These are phyloP conservation scores for Neodiprion pinetum DNA, from an alignment of 1,140 invertebrate genomes.

Conservation along the genomic window DNA sequence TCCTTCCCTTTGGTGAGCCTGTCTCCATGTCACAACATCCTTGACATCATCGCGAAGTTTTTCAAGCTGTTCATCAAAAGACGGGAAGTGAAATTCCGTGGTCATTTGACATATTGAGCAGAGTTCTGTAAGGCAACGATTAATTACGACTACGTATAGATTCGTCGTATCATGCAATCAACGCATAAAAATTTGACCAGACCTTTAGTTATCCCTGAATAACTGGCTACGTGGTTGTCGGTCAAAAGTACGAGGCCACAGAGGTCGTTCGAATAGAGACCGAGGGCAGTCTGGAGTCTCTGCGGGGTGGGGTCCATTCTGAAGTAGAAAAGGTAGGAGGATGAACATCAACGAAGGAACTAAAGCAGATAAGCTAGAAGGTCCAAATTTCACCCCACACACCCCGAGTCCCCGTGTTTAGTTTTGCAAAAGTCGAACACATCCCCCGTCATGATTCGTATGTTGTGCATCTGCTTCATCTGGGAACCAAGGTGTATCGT, in stretches of 20 bases:
- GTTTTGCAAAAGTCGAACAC: slow-evolving; percentile 84
- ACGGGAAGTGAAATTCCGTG: slow-evolving; percentile 90
- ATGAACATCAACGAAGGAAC: slow-evolving; percentile 11
- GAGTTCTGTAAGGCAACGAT: slow-evolving; percentile 60
- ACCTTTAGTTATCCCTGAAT: slow-evolving; percentile 78
- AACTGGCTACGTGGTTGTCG: slow-evolving; percentile 77
- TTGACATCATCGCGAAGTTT: slow-evolving; percentile 70
- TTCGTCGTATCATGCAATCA: slow-evolving; percentile 4
- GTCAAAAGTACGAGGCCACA: slow-evolving; percentile 87
- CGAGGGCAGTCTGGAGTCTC: slow-evolving; percentile 90
- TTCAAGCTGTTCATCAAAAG: slow-evolving; percentile 86
- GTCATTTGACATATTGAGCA: slow-evolving; percentile 69
- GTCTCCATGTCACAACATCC: slow-evolving; percentile 63
- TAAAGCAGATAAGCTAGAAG: slow-evolving; percentile 1
- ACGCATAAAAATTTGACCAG: slow-evolving; percentile 10
- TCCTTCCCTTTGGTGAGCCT: slow-evolving; percentile 54
- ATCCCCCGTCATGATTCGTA: slow-evolving; percentile 87
- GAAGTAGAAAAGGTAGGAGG: slow-evolving; percentile 33
- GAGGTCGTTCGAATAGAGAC: slow-evolving; percentile 90
- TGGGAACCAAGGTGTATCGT: slow-evolving; percentile 97
- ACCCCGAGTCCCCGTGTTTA: slow-evolving; percentile 64
- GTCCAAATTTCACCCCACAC: slow-evolving; percentile 16
- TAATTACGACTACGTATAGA: not conserved
- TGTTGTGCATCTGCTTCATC: slow-evolving; percentile 98
- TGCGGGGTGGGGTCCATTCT: slow-evolving; percentile 74